Conservation (phyloP, 2,888 invertebrate genomes). For the Tipula helvola region DNA sequence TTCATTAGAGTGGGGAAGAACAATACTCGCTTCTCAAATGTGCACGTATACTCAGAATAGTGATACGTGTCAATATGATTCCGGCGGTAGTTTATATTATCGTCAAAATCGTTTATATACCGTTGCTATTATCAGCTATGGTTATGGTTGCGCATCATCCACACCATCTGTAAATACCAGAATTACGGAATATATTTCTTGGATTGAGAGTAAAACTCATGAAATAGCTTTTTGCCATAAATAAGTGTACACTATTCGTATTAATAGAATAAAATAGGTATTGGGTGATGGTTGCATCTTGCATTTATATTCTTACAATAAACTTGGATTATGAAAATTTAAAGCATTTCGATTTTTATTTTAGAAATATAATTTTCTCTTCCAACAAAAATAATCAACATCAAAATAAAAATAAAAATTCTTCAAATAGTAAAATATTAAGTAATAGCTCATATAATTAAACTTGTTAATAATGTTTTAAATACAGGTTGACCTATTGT, state of each 20-base stretch:
- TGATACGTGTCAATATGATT: conserved; percentile 41
- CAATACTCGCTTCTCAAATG: conserved; percentile 27
- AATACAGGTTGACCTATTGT: too few relatives aligned
- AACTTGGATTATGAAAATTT: not conserved
- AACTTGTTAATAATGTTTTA: too few relatives aligned
- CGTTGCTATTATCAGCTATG: conserved; percentile 38
- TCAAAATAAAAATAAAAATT: too few relatives aligned
- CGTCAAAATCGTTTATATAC: conserved; percentile 30
- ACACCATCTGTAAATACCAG: conserved; percentile 37
- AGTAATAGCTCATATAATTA: too few relatives aligned
- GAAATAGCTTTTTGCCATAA: not conserved
- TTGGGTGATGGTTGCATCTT: not conserved
- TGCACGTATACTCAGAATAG: conserved; percentile 38
- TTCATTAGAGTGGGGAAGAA: conserved; percentile 21
- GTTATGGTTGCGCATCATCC: conserved; percentile 33
- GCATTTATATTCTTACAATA: not conserved
- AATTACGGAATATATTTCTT: conserved; percentile 37
- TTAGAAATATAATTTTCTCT: too few relatives aligned
- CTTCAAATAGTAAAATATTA: too few relatives aligned
- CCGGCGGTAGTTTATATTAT: conserved; percentile 39
- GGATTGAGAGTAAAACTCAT: conserved; percentile 29
- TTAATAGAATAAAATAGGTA: not conserved
- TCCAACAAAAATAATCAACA: too few relatives aligned
- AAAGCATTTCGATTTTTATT: not conserved
- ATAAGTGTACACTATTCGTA: not conserved